Evolutionary conservation across 2,888 invertebrate species (phyloP).

Genomic region (Hirtodrosophila histrioides): DNA sequence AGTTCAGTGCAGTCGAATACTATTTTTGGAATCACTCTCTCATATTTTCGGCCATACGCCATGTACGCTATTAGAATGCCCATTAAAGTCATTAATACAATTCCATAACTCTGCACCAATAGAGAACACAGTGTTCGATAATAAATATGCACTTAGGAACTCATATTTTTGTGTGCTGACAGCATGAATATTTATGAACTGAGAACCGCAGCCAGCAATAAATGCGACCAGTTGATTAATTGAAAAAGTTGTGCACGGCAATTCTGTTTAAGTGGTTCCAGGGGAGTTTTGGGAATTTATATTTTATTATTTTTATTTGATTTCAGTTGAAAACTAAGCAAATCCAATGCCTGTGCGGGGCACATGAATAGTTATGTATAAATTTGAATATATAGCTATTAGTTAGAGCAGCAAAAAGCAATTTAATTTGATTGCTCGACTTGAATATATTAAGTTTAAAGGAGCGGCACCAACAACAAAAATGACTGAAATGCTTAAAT

Average conservation of each 20-base stretch:
- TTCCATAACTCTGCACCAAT: slow-evolving; percentile 41
- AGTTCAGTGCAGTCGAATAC: slow-evolving; percentile 25
- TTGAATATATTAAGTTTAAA: slow-evolving; percentile 47
- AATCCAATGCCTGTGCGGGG: slow-evolving; percentile 62
- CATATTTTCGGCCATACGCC: slow-evolving; percentile 24
- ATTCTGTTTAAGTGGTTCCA: slow-evolving; percentile 41
- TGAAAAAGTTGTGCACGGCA: slow-evolving; percentile 45
- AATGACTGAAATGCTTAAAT: slow-evolving; percentile 75
- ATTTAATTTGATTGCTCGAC: slow-evolving; percentile 30
- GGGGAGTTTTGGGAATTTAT: slow-evolving; percentile 2
- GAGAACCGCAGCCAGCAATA: slow-evolving; percentile 40
- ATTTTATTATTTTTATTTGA: slow-evolving; percentile 22
- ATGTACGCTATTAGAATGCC: slow-evolving; percentile 22
- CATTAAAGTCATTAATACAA: slow-evolving; percentile 56
- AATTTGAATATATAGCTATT: slow-evolving; percentile 37
- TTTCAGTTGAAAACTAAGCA: slow-evolving; percentile 49
- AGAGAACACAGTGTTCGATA: slow-evolving; percentile 44
- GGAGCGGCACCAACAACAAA: slow-evolving; percentile 53
- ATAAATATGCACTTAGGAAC: slow-evolving; percentile 63
- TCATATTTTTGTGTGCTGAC: slow-evolving; percentile 54
- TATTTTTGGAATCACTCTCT: slow-evolving; percentile 23
- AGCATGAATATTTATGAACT: slow-evolving; percentile 55
- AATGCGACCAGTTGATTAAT: slow-evolving; percentile 59
- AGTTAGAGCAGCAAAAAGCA: slow-evolving; percentile 21
- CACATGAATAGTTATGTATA: slow-evolving; percentile 27